phyloP scores from a whole-genome alignment of 2,888 invertebrate genomes.

The Phragmatobia fuliginosa region DNA sequence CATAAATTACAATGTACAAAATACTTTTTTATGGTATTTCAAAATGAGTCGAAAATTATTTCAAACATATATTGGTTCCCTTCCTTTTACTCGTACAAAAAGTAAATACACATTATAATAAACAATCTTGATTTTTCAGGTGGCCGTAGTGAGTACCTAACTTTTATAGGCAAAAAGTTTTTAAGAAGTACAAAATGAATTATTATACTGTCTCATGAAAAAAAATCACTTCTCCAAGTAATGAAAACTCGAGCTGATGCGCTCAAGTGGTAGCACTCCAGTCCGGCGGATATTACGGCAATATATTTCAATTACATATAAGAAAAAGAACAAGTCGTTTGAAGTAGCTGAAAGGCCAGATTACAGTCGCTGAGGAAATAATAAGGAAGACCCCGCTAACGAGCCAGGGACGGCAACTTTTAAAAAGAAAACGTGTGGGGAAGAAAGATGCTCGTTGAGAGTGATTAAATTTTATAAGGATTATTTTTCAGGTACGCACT shows the following conservation, averaged over 20 bases:
- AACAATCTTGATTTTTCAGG: conserved; percentile 25
- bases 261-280: conserved; percentile 80
- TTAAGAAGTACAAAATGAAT: conserved; percentile 81
- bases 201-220: conserved; percentile 82
- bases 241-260: conserved; percentile 85
- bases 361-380: conserved; percentile 82
- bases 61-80: not conserved
- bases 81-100: not conserved
- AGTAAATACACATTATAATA: not conserved
- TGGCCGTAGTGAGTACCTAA: conserved; percentile 45
- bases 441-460: conserved; percentile 62
- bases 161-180: conserved; percentile 68
- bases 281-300: conserved; percentile 85
- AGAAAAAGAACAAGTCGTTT: conserved; percentile 86
- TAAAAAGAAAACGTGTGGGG: conserved; percentile 76
- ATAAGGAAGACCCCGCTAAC: conserved; percentile 82
- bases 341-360: conserved; percentile 85
- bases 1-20: not conserved
- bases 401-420: conserved; percentile 77
- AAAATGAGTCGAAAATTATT: not conserved
- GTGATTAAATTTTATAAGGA: conserved; percentile 67
- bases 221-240: conserved; percentile 82
- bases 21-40: not conserved
- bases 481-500: conserved; percentile 46
- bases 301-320: conserved; percentile 87